Base-by-base conservation (phyloP, 2,797 vertebrate species). In the Carapus acus region DNA sequence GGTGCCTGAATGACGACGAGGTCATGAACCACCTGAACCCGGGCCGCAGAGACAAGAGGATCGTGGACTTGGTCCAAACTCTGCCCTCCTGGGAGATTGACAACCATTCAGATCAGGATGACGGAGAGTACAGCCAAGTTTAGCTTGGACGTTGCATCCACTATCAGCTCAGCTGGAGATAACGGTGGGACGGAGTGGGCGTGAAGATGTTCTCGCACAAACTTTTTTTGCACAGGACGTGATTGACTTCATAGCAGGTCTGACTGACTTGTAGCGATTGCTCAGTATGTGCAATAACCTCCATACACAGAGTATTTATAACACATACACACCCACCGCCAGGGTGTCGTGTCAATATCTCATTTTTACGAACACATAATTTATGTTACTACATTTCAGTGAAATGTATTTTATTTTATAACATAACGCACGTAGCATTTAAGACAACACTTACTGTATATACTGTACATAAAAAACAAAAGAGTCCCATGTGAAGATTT, bases 1-100 rank as follows among this genome's bases (percentile, higher is more conserved):
- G 86, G 88, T 87, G 83, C 62, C 76, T 89, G 11, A 85, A 86
- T 19, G 84, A 87, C 5, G 65, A 83, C 0, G 86, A 88, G 17
- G 76, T 87, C 22, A 65, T 82, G 68, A 69, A 76, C 54, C 58
- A 62, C 38, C 20, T 87, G 41, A 43, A 22, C 1, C 78, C 77
- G 3, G 15, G 39, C 6, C 16, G 14, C 27, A 19, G 2, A n/a
- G 27, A 29, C 1, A 56, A 69, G 43, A 71, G 77, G 20, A 45
- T 73, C n/a, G 29, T 67, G 52, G 69, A 73, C 57, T 63, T 83
- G 52, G 67, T 27, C 8, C 16, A 23, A n/a, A 70, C 65, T 1
- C 41, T 78, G 57, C 16, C 54, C 24, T 7, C 14, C 1, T 51
- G 23, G 33, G 50, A 75, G 8, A 12, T 71, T 29, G 18, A 5